phyloP scores from a whole-genome alignment of 2,888 invertebrate species.

The Zygaena filipendulae region DNA sequence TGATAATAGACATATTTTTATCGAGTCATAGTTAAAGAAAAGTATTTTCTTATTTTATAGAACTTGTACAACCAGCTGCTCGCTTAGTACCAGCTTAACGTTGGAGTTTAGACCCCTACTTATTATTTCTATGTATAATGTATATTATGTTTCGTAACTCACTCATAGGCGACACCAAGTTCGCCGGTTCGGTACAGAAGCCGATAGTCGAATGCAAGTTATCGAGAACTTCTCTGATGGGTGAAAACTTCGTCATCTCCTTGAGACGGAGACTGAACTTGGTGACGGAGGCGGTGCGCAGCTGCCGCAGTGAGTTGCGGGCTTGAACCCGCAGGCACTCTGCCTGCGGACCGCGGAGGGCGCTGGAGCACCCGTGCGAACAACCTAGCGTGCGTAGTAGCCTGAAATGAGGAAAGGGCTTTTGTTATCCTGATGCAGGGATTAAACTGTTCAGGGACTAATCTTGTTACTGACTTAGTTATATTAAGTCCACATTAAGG shows the following conservation, averaged over 20 bases:
- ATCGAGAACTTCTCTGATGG: constrained; percentile 87
- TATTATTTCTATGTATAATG: no score
- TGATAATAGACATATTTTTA: no score
- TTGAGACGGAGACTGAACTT: constrained; percentile 67
- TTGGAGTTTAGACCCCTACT: no score
- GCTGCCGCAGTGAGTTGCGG: constrained; percentile 72
- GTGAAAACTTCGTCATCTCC: constrained; percentile 81
- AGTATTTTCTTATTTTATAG: no score
- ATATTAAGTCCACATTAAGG: no score
- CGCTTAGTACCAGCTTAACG: no score
- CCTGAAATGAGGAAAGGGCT: constrained; percentile 45
- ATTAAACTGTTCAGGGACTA: no score
- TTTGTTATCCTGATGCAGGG: no score
- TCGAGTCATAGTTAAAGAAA: no score
- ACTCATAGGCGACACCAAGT: constrained; percentile 88
- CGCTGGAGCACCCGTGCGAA: constrained; percentile 88
- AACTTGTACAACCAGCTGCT: no score
- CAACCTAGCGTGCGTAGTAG: constrained; percentile 93
- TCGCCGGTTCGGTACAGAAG: constrained; percentile 92
- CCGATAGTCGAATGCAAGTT: constrained; percentile 96
- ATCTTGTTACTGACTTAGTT: no score
- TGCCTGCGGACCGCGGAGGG: constrained; percentile 87
- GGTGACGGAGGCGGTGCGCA: constrained; percentile 69
- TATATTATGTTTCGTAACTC: no score
- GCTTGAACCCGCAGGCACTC: constrained; percentile 92